Evolutionary conservation across 2,113 vertebrate genomes (phyloP).

Genomic region (Hypomesus transpacificus): DNA sequence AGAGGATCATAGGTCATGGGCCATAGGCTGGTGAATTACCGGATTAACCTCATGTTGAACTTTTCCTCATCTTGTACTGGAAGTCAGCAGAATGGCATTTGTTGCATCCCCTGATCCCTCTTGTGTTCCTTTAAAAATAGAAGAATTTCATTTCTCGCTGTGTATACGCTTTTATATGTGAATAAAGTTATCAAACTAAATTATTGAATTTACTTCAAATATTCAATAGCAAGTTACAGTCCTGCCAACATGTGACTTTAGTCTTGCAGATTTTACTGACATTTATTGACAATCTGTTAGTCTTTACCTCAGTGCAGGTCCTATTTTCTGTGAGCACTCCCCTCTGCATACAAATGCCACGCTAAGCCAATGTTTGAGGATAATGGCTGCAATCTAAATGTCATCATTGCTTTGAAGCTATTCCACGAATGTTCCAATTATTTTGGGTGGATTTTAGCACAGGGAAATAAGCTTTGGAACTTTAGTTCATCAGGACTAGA

Average conservation of each 20-base stretch:
- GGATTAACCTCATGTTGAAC: neutral
- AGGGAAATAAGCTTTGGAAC: neutral
- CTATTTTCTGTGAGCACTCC: conserved; percentile 1
- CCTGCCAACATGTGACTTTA: too few species aligned
- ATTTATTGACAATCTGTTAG: neutral
- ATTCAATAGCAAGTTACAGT: too few species aligned
- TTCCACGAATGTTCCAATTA: conserved; percentile 14
- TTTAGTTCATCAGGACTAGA: neutral
- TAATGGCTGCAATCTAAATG: conserved; percentile 36
- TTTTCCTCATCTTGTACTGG: too few species aligned
- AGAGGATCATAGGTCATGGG: neutral
- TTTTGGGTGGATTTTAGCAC: conserved; percentile 20
- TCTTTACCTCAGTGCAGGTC: neutral
- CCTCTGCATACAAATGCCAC: neutral
- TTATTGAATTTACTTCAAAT: neutral
- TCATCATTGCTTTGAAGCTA: conserved; percentile 23
- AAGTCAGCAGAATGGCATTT: too few species aligned
- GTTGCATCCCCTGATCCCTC: too few species aligned
- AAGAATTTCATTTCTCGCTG: too few species aligned
- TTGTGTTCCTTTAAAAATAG: too few species aligned
- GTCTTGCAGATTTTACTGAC: neutral
- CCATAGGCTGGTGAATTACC: neutral
- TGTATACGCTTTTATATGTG: too few species aligned
- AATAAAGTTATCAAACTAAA: neutral
- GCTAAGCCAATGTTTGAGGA: conserved; percentile 5